phyloP scores from a whole-genome alignment of 2,797 vertebrate genomes.

The Sebastes kiyomatsui region DNA sequence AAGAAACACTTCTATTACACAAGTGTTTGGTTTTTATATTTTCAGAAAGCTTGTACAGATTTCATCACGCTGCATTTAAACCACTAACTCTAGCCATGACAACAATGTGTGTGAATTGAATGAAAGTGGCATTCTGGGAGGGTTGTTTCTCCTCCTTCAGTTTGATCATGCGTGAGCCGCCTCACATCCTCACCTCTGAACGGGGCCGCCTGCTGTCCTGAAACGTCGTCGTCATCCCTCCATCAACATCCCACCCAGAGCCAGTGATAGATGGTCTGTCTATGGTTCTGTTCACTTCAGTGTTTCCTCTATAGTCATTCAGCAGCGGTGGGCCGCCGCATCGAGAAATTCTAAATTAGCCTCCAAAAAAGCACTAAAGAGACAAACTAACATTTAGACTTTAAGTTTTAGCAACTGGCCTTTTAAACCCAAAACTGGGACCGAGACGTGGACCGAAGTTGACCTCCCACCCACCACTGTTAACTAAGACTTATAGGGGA shows the following conservation, averaged over 20 bases:
- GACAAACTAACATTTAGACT: conserved; percentile 14
- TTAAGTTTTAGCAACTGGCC: conserved; percentile 22
- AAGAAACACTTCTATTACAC: conserved; percentile 26
- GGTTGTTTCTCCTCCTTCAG: conserved; percentile 24
- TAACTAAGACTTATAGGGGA: conserved; percentile 71
- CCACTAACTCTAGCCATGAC: conserved; percentile 20
- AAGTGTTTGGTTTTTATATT: conserved; percentile 56
- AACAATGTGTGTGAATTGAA: conserved; percentile 29
- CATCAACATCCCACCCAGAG: conserved; percentile 73
- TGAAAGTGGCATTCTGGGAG: conserved; percentile 24
- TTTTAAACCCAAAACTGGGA: conserved; percentile 38
- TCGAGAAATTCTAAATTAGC: conserved; percentile 43
- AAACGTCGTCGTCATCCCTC: conserved; percentile 65
- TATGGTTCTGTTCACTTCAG: conserved; percentile 69
- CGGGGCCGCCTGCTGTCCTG: conserved; percentile 59
- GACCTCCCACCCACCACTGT: conserved; percentile 71
- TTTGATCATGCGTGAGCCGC: conserved; percentile 42
- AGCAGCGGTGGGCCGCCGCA: conserved; percentile 70
- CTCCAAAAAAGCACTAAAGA: conserved; percentile 17
- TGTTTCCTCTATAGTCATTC: conserved; percentile 77
- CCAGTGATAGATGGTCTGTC: conserved; percentile 67
- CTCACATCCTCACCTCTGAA: conserved; percentile 60
- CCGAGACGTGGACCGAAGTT: conserved; percentile 55
- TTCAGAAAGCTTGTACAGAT: conserved; percentile 58
- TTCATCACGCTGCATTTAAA: conserved; percentile 35